These are phyloP conservation scores for Coracias cyanogaster DNA, from an alignment of 2,797 vertebrate species.

Conservation along the genomic window DNA sequence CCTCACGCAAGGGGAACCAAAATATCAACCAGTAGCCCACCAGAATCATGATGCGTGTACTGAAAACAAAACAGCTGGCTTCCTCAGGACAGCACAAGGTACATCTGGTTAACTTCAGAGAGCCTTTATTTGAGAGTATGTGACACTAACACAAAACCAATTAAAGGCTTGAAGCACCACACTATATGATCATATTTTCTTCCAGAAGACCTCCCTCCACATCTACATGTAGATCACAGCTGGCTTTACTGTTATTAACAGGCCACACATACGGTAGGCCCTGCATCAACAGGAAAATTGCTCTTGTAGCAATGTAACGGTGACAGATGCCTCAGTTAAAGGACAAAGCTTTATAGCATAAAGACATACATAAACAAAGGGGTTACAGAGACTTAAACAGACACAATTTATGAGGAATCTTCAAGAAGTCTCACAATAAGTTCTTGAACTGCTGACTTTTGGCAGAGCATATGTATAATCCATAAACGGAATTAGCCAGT, in stretches of 20 bases:
- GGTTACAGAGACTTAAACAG: neutral
- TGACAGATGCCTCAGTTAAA: neutral
- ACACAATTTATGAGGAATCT: neutral
- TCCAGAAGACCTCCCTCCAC: neutral
- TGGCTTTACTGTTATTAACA: neutral
- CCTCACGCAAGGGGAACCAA: neutral
- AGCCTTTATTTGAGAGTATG: neutral
- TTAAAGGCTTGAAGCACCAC: neutral
- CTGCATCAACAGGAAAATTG: neutral
- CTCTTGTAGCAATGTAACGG: neutral
- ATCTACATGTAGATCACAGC: neutral
- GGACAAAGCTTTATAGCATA: neutral
- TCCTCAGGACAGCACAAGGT: neutral
- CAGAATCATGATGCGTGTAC: rapidly evolving
- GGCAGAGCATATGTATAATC: neutral
- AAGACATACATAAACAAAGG: neutral
- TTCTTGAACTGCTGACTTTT: neutral
- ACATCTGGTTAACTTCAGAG: neutral
- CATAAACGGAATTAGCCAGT: neutral
- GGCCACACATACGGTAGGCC: neutral
- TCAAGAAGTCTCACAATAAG: neutral
- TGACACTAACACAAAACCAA: neutral
- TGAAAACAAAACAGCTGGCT: neutral
- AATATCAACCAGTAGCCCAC: neutral
- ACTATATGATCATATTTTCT: neutral